These are phyloP conservation scores for Temnopleurus reevesii DNA, from an alignment of 53 echinoderm and acorn worm genomes.

Conservation along the genomic window DNA sequence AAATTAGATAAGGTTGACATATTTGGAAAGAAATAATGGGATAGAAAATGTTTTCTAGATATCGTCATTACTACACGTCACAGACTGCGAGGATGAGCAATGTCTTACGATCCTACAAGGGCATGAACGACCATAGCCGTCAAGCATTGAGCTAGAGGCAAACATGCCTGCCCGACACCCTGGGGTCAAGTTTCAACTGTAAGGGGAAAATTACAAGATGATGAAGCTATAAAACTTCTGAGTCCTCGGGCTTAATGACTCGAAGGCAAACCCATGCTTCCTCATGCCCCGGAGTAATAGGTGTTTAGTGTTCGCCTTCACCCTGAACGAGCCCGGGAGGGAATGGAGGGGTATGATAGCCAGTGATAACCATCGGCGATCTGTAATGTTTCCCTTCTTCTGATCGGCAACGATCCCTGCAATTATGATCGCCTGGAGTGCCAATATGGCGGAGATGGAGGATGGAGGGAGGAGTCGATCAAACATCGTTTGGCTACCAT, in stretches of 20 bases:
- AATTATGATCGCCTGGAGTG: conserved; percentile 52
- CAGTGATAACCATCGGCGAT: conserved; percentile 44
- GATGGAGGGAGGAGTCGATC: conserved; percentile 28
- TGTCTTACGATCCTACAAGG: no score
- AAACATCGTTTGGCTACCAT: conserved; percentile 28
- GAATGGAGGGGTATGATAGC: conserved; percentile 36
- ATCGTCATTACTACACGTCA: background rate
- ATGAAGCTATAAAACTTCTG: conserved; percentile 56
- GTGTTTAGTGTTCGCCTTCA: conserved; percentile 17
- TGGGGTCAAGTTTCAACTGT: conserved; percentile 46
- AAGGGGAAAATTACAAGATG: conserved; percentile 54
- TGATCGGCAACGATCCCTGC: background rate
- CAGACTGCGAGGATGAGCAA: no score
- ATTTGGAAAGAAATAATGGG: no score
- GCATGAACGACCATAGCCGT: background rate
- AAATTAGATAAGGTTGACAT: no score
- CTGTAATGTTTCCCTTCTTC: conserved; percentile 16
- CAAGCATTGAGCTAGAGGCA: background rate
- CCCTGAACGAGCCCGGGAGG: background rate
- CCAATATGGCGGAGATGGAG: background rate
- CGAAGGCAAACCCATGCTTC: conserved; percentile 40
- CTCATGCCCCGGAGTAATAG: conserved; percentile 22
- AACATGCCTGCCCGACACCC: conserved; percentile 15
- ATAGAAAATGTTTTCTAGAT: background rate
- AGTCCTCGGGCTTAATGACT: conserved; percentile 60